These are phyloP conservation scores for Zaprionus capensis DNA, from an alignment of 1,140 invertebrate genomes.

Conservation along the genomic window DNA sequence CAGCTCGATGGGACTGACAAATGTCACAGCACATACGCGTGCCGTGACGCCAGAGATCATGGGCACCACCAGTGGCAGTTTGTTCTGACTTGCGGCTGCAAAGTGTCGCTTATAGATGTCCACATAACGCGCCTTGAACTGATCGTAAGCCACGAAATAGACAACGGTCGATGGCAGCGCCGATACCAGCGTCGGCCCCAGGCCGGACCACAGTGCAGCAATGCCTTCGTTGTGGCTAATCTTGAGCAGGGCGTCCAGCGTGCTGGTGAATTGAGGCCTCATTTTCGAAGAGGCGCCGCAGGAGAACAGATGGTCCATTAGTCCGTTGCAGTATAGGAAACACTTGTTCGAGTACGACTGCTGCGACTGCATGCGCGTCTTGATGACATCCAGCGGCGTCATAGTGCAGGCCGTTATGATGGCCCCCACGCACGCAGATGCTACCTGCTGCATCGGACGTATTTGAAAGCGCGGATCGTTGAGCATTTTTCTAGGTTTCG, in stretches of 20 bases:
- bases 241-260: constrained; percentile 97
- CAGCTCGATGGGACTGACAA: constrained; percentile 97
- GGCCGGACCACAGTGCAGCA: constrained; percentile 96
- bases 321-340: constrained; percentile 98
- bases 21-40: constrained; percentile 92
- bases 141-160: constrained; percentile 99
- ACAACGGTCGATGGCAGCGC: constrained; percentile 97
- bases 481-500: constrained; percentile 38
- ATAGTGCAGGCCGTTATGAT: constrained; percentile 95
- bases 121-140: constrained; percentile 89
- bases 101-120: constrained; percentile 85
- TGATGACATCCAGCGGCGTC: constrained; percentile 99
- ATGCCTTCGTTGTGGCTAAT: constrained; percentile 95
- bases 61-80: constrained; percentile 89
- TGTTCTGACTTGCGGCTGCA: background rate
- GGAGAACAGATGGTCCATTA: constrained; percentile 98
- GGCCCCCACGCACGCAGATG: constrained; percentile 94
- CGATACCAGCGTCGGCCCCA: constrained; percentile 97
- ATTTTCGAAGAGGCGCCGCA: constrained; percentile 86
- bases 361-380: constrained; percentile 98
- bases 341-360: constrained; percentile 92
- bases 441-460: constrained; percentile 94
- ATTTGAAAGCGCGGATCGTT: constrained; percentile 91
- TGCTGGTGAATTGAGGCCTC: constrained; percentile 94
- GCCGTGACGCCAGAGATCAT: constrained; percentile 92